Conservation (phyloP, 2,888 invertebrate genomes). For the Melipona beecheii region DNA sequence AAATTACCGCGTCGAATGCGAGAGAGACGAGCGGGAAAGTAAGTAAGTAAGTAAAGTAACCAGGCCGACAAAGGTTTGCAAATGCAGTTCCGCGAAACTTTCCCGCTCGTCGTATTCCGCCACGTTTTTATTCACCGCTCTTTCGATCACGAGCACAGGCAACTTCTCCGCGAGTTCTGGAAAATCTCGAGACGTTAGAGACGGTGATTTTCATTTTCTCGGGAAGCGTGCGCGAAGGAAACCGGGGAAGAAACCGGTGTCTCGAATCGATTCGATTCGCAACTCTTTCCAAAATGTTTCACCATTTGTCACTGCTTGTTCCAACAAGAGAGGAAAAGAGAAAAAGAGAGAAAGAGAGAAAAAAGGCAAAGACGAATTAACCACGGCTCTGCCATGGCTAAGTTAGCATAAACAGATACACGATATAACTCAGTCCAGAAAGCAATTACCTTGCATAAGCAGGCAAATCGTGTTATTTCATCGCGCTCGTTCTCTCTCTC, state of each 20-base stretch:
- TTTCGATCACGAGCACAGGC: constrained; percentile 41
- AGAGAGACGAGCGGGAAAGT: constrained; percentile 18
- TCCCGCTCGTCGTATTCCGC: constrained; percentile 19
- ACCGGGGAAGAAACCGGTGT: not conserved
- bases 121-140: constrained; percentile 43
- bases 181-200: constrained; percentile 50
- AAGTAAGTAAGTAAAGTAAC: constrained; percentile 20
- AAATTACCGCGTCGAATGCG: constrained; percentile 77
- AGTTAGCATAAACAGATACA: constrained; percentile 57
- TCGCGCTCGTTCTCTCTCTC: constrained; percentile 20
- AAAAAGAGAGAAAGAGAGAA: not conserved
- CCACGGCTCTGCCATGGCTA: constrained; percentile 45
- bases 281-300: constrained; percentile 18
- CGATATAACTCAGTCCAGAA: constrained; percentile 58
- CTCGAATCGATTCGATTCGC: constrained; percentile 8
- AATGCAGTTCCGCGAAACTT: constrained; percentile 56
- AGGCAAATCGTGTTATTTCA: constrained; percentile 63
- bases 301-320: constrained; percentile 20
- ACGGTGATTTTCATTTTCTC: constrained; percentile 20
- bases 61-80: constrained; percentile 61
- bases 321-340: not conserved
- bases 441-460: constrained; percentile 65
- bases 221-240: not conserved
- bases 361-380: constrained; percentile 33
- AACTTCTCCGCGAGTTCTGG: constrained; percentile 9